These are phyloP conservation scores for Cyclura pinguis DNA, from an alignment of 2,797 vertebrate species.

Conservation along the genomic window DNA sequence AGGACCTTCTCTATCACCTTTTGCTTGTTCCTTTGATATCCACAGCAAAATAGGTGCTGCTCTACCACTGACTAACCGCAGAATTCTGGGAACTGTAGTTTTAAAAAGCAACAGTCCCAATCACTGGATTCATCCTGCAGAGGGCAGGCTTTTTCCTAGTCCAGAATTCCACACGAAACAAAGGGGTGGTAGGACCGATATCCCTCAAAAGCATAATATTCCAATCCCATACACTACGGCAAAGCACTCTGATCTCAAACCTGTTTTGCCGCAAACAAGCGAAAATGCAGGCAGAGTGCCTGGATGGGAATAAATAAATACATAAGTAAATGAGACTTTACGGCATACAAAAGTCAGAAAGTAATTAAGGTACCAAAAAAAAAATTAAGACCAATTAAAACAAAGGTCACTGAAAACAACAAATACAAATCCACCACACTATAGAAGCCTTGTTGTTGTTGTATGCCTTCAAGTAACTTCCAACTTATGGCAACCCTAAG, in stretches of 20 bases:
- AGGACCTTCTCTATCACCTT: neutral
- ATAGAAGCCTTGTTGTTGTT: no score
- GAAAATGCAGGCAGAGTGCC: neutral
- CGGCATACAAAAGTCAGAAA: no score
- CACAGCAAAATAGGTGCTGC: neutral
- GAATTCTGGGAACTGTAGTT: no score
- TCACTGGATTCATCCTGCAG: no score
- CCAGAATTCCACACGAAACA: neutral
- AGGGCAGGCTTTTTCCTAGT: neutral
- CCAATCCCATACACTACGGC: neutral
- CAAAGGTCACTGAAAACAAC: no score
- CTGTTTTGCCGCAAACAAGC: neutral
- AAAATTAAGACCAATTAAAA: no score
- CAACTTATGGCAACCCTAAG: no score
- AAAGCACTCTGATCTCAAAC: neutral
- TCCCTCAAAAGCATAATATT: no score
- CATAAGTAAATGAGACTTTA: neutral
- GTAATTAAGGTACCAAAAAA: no score
- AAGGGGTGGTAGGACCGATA: neutral
- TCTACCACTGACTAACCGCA: neutral
- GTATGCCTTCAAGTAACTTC: no score
- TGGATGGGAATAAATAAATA: neutral
- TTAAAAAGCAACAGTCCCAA: no score
- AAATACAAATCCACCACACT: no score
- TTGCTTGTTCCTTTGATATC: neutral